Base-by-base conservation (phyloP, 2,797 vertebrate species). In the Gambusia yucatana region DNA sequence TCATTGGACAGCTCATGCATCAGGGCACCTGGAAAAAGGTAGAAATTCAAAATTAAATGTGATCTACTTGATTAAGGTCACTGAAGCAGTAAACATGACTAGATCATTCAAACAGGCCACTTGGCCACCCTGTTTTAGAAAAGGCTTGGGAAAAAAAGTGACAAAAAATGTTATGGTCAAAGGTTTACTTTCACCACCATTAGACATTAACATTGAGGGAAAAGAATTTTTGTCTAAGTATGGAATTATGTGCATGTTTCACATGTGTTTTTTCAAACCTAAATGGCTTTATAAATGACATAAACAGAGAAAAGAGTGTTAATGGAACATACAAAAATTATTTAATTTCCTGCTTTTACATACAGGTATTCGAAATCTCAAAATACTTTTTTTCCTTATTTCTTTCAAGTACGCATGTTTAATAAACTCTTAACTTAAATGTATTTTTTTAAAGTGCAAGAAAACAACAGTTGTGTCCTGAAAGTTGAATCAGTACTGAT, bases 1-100 rank as follows among this genome's bases (percentile, higher is more conserved):
- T 99, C 98, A 33, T 99, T 99, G 77, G 98, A 99, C 78, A 99
- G 94, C 88, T 99, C 98, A 77, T 99, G 98, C 98, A 99, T 99
- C 84, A 99, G 97, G 86, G 98, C 98, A 95, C 98, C 98, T 99
- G 89, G 41, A 20, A 75, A 67, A 69, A 20, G 50, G 22, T 50
- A 67, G 3, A 3, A 16, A 25, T 28, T 46, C 36, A 2, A 50
- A 36, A 30, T 50, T 72, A 33, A 33, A 79, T 22, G 6, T 10
- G 5, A 78, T 48, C 14, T 22, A 4, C 47, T 25, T 13, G 43
- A 43, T 9, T 6, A 43, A 70, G 6, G 16, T 6, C 63, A 39
- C 1, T n/a, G 22, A n/a, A 47, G 22, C 4, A 39, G n/a, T n/a
- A 36, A 25, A 6, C 59, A 16, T 63, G 63, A 17, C 22, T 20